Base-by-base conservation (phyloP, 2,113 vertebrate genomes). In the Empidonax alnorum region DNA sequence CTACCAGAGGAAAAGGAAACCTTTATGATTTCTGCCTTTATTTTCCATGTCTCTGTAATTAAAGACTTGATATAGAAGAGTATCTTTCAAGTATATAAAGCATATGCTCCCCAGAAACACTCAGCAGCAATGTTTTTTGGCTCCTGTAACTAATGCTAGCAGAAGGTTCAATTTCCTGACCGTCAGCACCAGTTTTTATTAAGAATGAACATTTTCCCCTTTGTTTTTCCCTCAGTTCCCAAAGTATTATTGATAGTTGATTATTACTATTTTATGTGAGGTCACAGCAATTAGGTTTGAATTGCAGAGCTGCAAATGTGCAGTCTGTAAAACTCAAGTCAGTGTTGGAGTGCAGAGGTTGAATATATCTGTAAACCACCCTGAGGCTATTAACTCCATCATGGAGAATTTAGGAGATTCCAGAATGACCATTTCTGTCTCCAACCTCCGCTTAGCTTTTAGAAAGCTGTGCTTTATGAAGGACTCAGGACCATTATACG, bases 91-190 rank as follows among this genome's bases (percentile, higher is more conserved):
- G 25, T 68, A 47, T 67, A 71, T 65, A 59, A 84, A 74, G 90
- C 85, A 96, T 95, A 84, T 89, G 94, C 76, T 96, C 65, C 83
- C 76, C 92, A 96, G 96, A 90, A 94, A 75, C 85, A 72, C 47
- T 90, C 83, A 89, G 79, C 89, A 88, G 65, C 68, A 68, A 67
- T 74, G 79, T 46, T 94, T 94, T 90, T 94, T 95, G 94, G 91
- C 90, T 91, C 82, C 67, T 58, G 49, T 80, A 82, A 65, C 85
- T 75, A 72, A 81, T 81, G 42, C 44, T 77, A 72, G 68, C 79
- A 92, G 85, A 91, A 94, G n/a, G 56, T 63, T 96, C 83, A 84
- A 95, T 96, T 96, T 97, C 93, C 94, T 93, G 79, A 88, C 50
- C 9, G 1, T 87, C 87, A 80, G 85, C 82, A 84, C 35, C n/a